Base-by-base conservation (phyloP, 2,113 vertebrate species). In the Catharus minimus region DNA sequence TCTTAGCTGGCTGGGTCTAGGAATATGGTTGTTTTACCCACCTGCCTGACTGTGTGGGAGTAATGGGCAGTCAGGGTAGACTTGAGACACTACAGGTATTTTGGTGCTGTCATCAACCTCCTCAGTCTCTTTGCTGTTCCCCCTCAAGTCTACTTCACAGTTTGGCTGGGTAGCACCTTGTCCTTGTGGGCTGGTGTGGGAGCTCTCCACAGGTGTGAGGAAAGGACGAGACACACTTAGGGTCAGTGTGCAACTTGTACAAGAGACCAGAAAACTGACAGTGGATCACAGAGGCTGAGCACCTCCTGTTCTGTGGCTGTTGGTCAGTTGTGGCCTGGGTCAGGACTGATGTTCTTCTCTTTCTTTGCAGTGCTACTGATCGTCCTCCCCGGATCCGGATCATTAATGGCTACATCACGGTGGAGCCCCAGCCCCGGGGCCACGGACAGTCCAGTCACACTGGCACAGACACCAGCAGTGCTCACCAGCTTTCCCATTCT, bases 391-490 rank as follows among this genome's bases (percentile, higher is more conserved):
- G 96, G 92, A 97, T 98, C 55, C 97, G 95, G 56, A 96, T 98
- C 92, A 97, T 98, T 75, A 98, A 98, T 5, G 97, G 98, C 18
- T 97, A 98, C 95, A 96, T 98, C 92, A 97, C 98, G 0, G 96
- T 98, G 0, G 95, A 98, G 81, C 97, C 97, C 10, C 93, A 90
- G 19, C 84, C 97, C 27, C 65, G 86, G 58, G 72, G 36, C 77
- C 93, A 62, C 1, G 61, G 95, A 32, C 32, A 76, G 61, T 88
- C 92, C 65, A 95, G 95, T 49, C 96, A 96, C 6, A 13, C 77
- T n/a, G 73, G 14, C 3, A 33, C 97, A 38, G 96, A 95, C 12
- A 76, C 79, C 18, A 53, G 87, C 71, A 56, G 74, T 1, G 73
- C 97, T 74, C 92, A 91, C 3, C 76, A 57, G 20, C 55, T 61